phyloP scores from a whole-genome alignment of 37 sponge, comb jelly and placozoan genomes.

The Crambe crambe region DNA sequence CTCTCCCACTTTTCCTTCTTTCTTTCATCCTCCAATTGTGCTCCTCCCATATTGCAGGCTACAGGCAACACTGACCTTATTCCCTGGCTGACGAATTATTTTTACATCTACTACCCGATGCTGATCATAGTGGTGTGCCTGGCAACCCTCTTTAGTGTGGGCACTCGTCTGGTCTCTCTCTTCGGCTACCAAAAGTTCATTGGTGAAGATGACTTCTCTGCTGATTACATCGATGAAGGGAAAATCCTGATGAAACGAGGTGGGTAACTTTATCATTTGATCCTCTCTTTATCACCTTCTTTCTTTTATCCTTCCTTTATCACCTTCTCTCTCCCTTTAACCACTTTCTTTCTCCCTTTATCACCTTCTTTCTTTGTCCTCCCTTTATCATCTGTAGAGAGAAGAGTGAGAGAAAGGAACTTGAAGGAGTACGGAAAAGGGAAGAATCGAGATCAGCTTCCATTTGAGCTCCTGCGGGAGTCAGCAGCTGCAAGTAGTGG shows the following conservation, averaged over 20 bases:
- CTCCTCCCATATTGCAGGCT: conserved; percentile 38
- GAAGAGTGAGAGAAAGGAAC: conserved; percentile 65
- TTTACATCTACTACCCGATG: conserved; percentile 91
- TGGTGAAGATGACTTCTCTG: conserved; percentile 88
- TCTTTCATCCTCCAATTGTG: neutral
- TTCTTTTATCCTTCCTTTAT: no score
- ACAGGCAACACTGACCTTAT: conserved; percentile 78
- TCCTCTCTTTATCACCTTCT: no score
- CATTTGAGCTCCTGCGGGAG: conserved; percentile 34
- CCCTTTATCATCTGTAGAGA: conserved; percentile 23
- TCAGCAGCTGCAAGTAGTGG: neutral
- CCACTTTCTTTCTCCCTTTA: no score
- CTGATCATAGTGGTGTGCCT: conserved; percentile 82
- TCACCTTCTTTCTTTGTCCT: no score
- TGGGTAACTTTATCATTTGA: conserved; percentile 14
- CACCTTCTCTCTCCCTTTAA: no score
- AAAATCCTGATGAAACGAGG: conserved; percentile 90
- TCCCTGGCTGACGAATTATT: conserved; percentile 79
- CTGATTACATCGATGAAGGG: conserved; percentile 91
- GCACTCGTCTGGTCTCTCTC: conserved; percentile 72
- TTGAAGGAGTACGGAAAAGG: conserved; percentile 39
- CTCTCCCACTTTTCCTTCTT: neutral
- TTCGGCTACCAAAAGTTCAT: conserved; percentile 91
- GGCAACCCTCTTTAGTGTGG: conserved; percentile 82
- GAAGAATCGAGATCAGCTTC: conserved; percentile 28